A percentile compares a stretch with the other conserved stretches of the same genome.
Evolutionary conservation across 2,888 invertebrate species (phyloP).

Genomic region (Pteria penguin): DNA sequence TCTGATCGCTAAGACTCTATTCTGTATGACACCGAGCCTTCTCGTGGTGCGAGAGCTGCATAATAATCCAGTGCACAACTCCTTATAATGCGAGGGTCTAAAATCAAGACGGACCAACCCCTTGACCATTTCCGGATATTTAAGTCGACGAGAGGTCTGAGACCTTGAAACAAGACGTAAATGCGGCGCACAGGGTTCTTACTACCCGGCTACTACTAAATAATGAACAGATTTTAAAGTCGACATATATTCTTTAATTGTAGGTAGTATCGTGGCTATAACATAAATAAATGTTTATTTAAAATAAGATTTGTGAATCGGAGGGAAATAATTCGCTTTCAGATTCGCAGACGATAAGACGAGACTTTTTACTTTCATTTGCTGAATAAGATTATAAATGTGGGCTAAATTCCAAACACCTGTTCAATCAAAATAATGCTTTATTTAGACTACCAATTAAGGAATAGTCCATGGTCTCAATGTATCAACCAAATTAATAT

Average conservation of each 20-base stretch:
- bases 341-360: slow-evolving; percentile 16
- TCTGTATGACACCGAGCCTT: too few relatives aligned
- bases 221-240: too few relatives aligned
- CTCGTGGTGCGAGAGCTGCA: too few relatives aligned
- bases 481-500: too few relatives aligned
- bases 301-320: slow-evolving; percentile 19
- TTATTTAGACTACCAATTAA: too few relatives aligned
- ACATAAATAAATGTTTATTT: slow-evolving; percentile 27
- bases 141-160: background rate
- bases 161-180: background rate
- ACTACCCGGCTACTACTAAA: too few relatives aligned
- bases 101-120: background rate
- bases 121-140: slow-evolving; percentile 9
- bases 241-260: too few relatives aligned
- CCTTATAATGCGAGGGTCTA: background rate
- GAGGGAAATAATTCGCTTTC: slow-evolving; percentile 7
- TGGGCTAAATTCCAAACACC: slow-evolving; percentile 5
- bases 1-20: too few relatives aligned
- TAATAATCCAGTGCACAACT: too few relatives aligned
- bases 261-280: background rate
- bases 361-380: slow-evolving; percentile 22
- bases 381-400: slow-evolving; percentile 12
- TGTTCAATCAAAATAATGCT: background rate
- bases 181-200: too few relatives aligned
- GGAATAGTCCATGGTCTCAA: too few relatives aligned